Percentiles rank a stretch among this genome's conserved stretches.
phyloP scores from a whole-genome alignment of 2,888 invertebrate species.

The Nesidiocoris tenuis region DNA sequence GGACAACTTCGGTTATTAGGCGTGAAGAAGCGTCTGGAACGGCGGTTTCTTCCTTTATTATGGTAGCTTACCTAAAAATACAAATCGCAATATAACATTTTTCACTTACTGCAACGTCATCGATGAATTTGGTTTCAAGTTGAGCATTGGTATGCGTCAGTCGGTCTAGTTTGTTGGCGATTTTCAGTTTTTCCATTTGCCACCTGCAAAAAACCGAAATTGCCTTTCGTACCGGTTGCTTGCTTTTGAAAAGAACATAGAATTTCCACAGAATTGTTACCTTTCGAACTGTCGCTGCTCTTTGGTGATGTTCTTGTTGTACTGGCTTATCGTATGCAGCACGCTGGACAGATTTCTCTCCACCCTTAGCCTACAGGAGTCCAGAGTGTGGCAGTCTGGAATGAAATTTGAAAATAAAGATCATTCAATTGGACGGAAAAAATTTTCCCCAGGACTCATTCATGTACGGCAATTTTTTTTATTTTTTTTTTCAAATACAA shows the following conservation, averaged over 20 bases:
- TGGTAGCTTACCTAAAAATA: not conserved
- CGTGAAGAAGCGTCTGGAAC: no score
- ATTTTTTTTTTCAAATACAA: no score
- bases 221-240: no score
- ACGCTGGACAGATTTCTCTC: slow-evolving; percentile 18
- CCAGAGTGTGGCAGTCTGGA: slow-evolving; percentile 28
- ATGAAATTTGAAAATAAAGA: not conserved
- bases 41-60: not conserved
- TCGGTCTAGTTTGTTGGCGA: slow-evolving; percentile 18
- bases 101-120: slow-evolving; percentile 25
- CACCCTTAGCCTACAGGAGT: slow-evolving; percentile 18
- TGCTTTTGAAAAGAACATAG: not conserved
- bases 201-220: no score
- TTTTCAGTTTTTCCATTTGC: slow-evolving; percentile 22
- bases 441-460: no score
- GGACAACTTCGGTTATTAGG: no score
- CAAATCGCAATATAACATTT: no score
- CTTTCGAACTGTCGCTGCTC: slow-evolving; percentile 32
- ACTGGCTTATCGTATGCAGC: slow-evolving; percentile 3
- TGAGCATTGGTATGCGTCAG: slow-evolving; percentile 14
- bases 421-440: no score
- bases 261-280: not conserved
- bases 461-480: no score
- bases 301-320: slow-evolving; percentile 20
- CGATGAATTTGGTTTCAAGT: slow-evolving; percentile 22